phyloP scores from a whole-genome alignment of 2,888 invertebrate species.

The Dione vanillae region DNA sequence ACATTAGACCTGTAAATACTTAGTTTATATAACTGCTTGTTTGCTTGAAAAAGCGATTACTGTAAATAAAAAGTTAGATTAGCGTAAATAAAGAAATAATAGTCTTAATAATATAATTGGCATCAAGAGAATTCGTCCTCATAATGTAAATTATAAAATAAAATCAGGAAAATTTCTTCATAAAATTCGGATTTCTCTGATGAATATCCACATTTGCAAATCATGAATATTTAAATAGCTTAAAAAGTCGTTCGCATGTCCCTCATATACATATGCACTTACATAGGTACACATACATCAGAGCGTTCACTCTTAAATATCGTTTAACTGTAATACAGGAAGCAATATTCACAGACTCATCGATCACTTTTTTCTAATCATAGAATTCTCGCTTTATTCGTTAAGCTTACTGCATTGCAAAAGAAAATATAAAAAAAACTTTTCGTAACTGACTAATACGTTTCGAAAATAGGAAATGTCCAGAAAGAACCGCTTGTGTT shows the following conservation, averaged over 20 bases:
- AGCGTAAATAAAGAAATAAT: too few relatives aligned
- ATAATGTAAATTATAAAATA: background rate
- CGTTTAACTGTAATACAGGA: background rate
- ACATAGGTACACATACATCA: background rate
- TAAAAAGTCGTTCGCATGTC: constrained; percentile 3
- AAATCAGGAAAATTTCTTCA: background rate
- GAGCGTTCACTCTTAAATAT: constrained; percentile 6
- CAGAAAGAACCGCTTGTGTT: too few relatives aligned
- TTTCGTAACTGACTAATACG: too few relatives aligned
- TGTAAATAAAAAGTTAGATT: too few relatives aligned
- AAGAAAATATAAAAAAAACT: background rate
- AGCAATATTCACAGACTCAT: constrained; percentile 10
- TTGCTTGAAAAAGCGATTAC: too few relatives aligned
- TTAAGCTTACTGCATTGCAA: constrained; percentile 9
- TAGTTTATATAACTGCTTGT: too few relatives aligned
- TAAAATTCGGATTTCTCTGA: background rate
- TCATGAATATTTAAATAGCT: constrained; percentile 11
- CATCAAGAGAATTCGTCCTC: too few relatives aligned
- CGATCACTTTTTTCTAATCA: constrained; percentile 11
- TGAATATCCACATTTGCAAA: background rate
- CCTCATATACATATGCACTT: background rate
- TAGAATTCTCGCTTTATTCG: background rate
- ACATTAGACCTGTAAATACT: too few relatives aligned
- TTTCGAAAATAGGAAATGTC: too few relatives aligned
- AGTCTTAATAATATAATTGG: too few relatives aligned